These are phyloP conservation scores for Halictus rubicundus DNA, from an alignment of 1,140 invertebrate species.

Conservation along the genomic window DNA sequence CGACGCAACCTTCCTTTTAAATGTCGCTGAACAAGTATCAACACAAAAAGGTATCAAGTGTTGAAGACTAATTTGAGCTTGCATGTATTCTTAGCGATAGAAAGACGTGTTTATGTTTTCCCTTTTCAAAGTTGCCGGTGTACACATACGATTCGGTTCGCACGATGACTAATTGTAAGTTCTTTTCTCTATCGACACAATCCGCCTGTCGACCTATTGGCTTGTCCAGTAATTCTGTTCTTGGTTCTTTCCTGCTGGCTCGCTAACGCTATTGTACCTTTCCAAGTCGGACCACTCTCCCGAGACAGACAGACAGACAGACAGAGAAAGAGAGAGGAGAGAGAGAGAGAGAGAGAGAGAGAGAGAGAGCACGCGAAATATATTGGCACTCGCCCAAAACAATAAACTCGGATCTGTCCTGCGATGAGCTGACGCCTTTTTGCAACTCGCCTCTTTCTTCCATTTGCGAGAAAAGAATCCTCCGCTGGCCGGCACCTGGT, in stretches of 20 bases:
- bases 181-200: constrained; percentile 8
- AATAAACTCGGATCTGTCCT: constrained; percentile 13
- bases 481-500: not conserved
- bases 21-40: no score
- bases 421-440: constrained; percentile 43
- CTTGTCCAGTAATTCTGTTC: constrained; percentile 9
- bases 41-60: no score
- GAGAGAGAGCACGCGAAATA: constrained; percentile 17
- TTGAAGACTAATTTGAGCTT: no score
- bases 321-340: not conserved
- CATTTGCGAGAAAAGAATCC: not conserved
- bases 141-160: constrained; percentile 25
- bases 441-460: constrained; percentile 5
- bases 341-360: no score
- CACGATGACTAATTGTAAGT: constrained; percentile 27
- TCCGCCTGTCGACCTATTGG: constrained; percentile 6
- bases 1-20: no score
- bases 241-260: not conserved
- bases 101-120: no score
- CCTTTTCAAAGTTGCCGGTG: no score
- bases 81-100: no score
- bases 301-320: no score
- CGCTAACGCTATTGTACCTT: not conserved
- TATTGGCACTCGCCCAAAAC: constrained; percentile 33
- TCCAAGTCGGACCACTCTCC: not conserved